Evolutionary conservation across 1,140 invertebrate species (phyloP).

Genomic region (Limonius californicus): DNA sequence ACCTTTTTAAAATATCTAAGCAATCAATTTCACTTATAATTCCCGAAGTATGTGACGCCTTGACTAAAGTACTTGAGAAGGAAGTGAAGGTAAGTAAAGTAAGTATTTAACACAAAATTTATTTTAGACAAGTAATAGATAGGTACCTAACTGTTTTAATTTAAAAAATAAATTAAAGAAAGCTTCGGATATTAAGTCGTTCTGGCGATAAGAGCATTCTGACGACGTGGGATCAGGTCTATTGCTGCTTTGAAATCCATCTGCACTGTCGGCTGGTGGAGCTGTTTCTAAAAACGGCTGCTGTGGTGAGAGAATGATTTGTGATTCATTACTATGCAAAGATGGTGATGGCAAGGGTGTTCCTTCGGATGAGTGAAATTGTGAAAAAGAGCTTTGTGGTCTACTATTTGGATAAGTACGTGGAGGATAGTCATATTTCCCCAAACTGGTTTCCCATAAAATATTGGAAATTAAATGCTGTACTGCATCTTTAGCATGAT

Average conservation of each 20-base stretch:
- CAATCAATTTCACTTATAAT: neutral
- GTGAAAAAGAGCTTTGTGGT: neutral
- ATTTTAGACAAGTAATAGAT: neutral
- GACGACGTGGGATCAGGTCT: neutral
- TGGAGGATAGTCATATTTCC: neutral
- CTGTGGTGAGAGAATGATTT: neutral
- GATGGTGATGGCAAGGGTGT: neutral
- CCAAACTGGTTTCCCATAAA: neutral
- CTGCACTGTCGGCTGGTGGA: neutral
- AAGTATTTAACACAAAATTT: neutral
- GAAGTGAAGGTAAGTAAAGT: neutral
- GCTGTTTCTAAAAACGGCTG: neutral
- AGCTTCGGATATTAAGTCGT: neutral
- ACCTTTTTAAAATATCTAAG: neutral
- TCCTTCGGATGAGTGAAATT: neutral
- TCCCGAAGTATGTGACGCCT: conserved; percentile 3
- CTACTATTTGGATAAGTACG: neutral
- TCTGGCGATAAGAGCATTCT: neutral
- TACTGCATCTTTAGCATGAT: neutral
- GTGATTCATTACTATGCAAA: neutral
- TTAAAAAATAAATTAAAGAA: neutral
- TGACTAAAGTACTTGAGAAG: neutral
- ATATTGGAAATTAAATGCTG: neutral
- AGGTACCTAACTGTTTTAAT: neutral
- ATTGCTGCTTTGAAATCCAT: neutral